phyloP scores from a whole-genome alignment of 2,888 invertebrate species.

The Caenorhabditis imperialis region DNA sequence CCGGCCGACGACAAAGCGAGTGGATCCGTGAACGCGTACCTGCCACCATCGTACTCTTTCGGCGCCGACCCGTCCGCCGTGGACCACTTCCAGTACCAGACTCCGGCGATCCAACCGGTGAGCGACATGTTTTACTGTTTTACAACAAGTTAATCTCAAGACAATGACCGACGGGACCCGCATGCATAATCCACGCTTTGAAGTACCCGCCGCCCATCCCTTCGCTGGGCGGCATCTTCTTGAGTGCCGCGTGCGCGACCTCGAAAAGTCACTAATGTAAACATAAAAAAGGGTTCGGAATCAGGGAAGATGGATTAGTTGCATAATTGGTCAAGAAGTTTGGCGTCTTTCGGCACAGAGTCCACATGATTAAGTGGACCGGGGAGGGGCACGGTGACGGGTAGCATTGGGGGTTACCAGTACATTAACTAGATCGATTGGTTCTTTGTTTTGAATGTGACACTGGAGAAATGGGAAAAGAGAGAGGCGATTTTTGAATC shows the following conservation, averaged over 20 bases:
- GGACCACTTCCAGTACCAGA: slow-evolving; percentile 20
- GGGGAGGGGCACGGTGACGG: slow-evolving; percentile 3
- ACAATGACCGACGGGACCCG: neutral
- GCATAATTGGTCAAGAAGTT: slow-evolving; percentile 36
- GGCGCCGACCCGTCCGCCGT: slow-evolving; percentile 19
- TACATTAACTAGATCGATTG: slow-evolving; percentile 39
- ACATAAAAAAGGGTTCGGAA: slow-evolving; percentile 44
- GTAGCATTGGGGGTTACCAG: slow-evolving; percentile 26
- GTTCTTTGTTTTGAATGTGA: neutral
- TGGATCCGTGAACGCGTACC: slow-evolving; percentile 17
- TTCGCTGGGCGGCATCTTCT: slow-evolving; percentile 34
- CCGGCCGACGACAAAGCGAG: slow-evolving; percentile 29
- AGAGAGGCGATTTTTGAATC: too few relatives aligned
- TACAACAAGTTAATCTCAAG: slow-evolving; percentile 46
- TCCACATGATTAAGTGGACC: slow-evolving; percentile 34
- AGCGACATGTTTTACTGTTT: slow-evolving; percentile 23
- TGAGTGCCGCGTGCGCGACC: slow-evolving; percentile 16
- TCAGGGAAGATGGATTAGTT: slow-evolving; percentile 50
- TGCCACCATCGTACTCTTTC: slow-evolving; percentile 32
- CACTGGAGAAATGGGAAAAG: neutral
- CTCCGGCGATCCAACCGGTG: slow-evolving; percentile 19
- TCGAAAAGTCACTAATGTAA: slow-evolving; percentile 42
- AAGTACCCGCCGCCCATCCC: slow-evolving; percentile 22
- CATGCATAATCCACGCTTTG: slow-evolving; percentile 39
- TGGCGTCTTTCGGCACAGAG: slow-evolving; percentile 1